Percentiles rank a stretch among this genome's conserved stretches.
Evolutionary conservation across 2,113 vertebrate genomes (phyloP).

Genomic region (Gobio gobio): DNA sequence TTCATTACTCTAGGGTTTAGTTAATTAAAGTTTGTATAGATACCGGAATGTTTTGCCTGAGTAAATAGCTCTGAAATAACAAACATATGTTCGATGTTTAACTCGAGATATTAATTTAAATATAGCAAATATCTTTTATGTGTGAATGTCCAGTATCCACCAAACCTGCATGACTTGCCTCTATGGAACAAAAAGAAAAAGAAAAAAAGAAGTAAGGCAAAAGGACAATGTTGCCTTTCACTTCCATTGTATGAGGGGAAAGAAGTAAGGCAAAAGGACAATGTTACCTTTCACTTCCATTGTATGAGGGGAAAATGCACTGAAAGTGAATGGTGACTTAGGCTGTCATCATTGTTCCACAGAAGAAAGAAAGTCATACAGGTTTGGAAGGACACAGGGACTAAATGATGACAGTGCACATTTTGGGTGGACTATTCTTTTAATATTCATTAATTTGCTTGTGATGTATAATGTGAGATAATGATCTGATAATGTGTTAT

Average conservation of each 20-base stretch:
- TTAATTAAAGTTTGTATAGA: neutral
- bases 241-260: neutral
- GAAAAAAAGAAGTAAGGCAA: neutral
- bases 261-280: neutral
- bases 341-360: neutral
- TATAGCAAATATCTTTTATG: neutral
- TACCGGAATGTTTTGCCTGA: neutral
- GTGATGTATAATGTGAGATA: no score
- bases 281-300: neutral
- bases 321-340: neutral
- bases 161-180: neutral
- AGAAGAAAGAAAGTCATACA: neutral
- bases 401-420: neutral
- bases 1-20: neutral
- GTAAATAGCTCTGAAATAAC: neutral
- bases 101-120: neutral
- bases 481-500: neutral
- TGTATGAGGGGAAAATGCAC: neutral
- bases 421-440: neutral
- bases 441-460: neutral
- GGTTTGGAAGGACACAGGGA: neutral
- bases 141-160: neutral
- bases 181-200: neutral
- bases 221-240: neutral
- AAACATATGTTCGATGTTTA: slow-evolving; percentile 6